phyloP scores from a whole-genome alignment of 2,888 invertebrate genomes.

The Alviniconcha strummeri region DNA sequence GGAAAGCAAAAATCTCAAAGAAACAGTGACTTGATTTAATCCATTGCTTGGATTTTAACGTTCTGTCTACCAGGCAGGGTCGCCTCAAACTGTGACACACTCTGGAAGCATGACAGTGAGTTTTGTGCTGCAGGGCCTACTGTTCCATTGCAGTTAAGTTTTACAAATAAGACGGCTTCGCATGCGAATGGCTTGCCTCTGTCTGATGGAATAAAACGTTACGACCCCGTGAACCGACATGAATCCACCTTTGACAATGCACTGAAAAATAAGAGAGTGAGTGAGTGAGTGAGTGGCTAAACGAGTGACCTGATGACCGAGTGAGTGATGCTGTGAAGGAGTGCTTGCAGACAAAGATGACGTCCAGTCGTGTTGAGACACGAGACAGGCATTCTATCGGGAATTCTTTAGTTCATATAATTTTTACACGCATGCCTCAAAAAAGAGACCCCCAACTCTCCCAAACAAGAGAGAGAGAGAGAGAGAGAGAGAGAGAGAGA shows the following conservation, averaged over 20 bases:
- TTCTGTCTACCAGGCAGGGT: no score
- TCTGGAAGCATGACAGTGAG: no score
- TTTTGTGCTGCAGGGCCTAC: no score
- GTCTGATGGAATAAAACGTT: no score
- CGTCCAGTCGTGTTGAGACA: neutral
- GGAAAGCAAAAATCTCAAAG: no score
- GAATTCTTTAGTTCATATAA: neutral
- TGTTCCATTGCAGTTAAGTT: neutral
- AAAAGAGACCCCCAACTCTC: neutral
- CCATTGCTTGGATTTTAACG: no score
- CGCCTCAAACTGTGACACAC: no score
- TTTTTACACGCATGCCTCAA: neutral
- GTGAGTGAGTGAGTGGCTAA: neutral
- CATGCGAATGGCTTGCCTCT: no score
- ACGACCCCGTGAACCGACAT: neutral
- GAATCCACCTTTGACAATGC: neutral
- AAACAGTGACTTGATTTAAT: no score
- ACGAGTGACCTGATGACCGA: neutral
- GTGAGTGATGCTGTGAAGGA: neutral
- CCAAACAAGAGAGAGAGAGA: neutral
- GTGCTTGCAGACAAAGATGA: neutral
- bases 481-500: conserved; percentile 13
- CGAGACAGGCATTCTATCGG: no score
- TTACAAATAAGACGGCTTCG: neutral
- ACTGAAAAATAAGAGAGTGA: neutral